Conservation (phyloP, 2,888 invertebrate species). For the Xylocampa areola region DNA sequence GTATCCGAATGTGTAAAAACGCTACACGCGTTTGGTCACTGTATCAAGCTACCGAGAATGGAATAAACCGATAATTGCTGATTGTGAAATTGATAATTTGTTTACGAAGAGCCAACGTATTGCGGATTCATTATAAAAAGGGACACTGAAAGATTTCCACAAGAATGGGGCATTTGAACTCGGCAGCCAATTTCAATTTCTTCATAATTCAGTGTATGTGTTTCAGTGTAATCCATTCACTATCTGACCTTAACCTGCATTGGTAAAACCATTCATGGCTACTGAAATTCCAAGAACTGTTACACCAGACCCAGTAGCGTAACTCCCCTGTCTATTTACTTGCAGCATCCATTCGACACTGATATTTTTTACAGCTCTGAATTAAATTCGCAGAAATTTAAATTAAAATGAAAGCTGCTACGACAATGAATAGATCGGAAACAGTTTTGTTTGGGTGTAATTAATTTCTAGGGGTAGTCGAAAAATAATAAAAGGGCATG, state of each 20-base stretch:
- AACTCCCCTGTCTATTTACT: slow-evolving; percentile 24
- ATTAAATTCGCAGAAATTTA: too few relatives aligned
- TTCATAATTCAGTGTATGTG: slow-evolving; percentile 1
- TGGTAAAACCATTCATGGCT: slow-evolving; percentile 14
- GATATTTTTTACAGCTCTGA: slow-evolving; percentile 39
- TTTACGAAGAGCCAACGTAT: too few relatives aligned
- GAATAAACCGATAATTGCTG: too few relatives aligned
- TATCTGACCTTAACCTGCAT: slow-evolving; percentile 39
- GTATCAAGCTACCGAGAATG: too few relatives aligned
- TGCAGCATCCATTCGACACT: slow-evolving; percentile 40
- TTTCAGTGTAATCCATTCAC: slow-evolving; percentile 25
- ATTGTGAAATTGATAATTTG: too few relatives aligned
- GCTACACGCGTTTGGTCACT: too few relatives aligned
- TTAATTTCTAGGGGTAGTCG: slow-evolving; percentile 36
- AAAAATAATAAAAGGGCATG: slow-evolving; percentile 49
- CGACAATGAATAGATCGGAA: too few relatives aligned
- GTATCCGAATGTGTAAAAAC: too few relatives aligned
- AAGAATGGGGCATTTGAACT: too few relatives aligned
- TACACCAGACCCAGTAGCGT: slow-evolving; percentile 46
- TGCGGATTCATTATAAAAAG: too few relatives aligned
- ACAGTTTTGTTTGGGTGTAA: slow-evolving; percentile 33
- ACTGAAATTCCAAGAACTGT: slow-evolving; percentile 42
- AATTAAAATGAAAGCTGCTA: too few relatives aligned
- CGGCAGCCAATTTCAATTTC: neutral
- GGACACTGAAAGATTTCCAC: too few relatives aligned